These are phyloP conservation scores for Platycheirus rosarum DNA, from an alignment of 2,888 invertebrate genomes.

Conservation along the genomic window DNA sequence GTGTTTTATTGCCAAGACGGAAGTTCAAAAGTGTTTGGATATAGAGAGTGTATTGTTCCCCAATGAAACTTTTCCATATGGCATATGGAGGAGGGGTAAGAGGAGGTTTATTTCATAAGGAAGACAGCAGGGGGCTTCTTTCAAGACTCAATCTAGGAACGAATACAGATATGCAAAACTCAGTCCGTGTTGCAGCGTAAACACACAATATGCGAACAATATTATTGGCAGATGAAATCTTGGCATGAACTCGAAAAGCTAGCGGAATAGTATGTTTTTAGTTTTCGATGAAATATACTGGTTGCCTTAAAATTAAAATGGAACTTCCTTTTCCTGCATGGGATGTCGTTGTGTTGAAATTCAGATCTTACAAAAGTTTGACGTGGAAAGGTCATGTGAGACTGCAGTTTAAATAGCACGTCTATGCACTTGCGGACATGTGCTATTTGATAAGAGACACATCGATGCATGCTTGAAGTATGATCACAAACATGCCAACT, in stretches of 20 bases:
- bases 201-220: slow-evolving; percentile 69
- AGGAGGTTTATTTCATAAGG: no score
- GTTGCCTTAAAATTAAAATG: slow-evolving; percentile 48
- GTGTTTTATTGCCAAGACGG: slow-evolving; percentile 66
- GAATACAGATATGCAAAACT: slow-evolving; percentile 41
- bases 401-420: not conserved
- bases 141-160: slow-evolving; percentile 18
- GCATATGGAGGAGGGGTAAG: slow-evolving; percentile 2
- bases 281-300: slow-evolving; percentile 18
- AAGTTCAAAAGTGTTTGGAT: slow-evolving; percentile 67
- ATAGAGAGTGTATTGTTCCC: slow-evolving; percentile 29
- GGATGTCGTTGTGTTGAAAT: not conserved
- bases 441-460: no score
- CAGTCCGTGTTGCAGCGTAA: slow-evolving; percentile 54
- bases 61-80: slow-evolving; percentile 57
- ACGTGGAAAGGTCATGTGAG: not conserved
- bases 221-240: slow-evolving; percentile 71
- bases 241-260: slow-evolving; percentile 55
- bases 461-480: no score
- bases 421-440: not conserved
- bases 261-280: slow-evolving; percentile 27
- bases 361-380: not conserved
- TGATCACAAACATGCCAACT: no score
- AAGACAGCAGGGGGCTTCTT: not conserved
- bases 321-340: slow-evolving; percentile 28